Evolutionary conservation across 2,797 vertebrate genomes (phyloP).

Genomic region (Trichosurus vulpecula): DNA sequence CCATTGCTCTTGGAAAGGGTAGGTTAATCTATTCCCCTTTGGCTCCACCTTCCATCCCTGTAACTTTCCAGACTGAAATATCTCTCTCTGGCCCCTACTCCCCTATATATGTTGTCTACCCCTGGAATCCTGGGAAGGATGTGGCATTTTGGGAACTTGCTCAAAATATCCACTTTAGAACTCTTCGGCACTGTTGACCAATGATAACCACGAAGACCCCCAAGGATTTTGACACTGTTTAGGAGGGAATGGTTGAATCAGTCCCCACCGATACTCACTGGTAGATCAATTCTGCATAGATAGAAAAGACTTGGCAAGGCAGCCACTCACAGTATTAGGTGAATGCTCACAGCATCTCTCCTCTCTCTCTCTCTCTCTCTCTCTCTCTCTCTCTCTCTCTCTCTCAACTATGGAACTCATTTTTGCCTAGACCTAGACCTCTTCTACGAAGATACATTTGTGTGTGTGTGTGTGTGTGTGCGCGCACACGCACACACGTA

Average conservation of each 20-base stretch:
- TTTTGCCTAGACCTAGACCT: no score
- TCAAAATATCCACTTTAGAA: no score
- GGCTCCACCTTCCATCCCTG: not conserved
- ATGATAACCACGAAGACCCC: not conserved
- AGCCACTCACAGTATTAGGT: not conserved
- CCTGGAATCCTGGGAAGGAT: not conserved
- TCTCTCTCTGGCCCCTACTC: not conserved
- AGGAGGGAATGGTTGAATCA: not conserved
- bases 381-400: no score
- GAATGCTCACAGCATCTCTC: not conserved
- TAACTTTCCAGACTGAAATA: not conserved
- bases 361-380: not conserved
- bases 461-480: no score
- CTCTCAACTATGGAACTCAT: not conserved
- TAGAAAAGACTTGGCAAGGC: no score
- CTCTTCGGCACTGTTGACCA: not conserved
- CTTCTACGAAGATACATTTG: not conserved
- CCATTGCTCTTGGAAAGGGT: not conserved
- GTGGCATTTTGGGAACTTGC: not conserved
- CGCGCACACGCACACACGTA: not conserved
- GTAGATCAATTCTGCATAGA: no score
- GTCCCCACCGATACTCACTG: not conserved
- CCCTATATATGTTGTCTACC: not conserved
- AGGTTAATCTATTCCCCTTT: not conserved
- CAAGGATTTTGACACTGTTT: not conserved